Base-by-base conservation (phyloP, 2,113 vertebrate species). In the Mungos mungo region DNA sequence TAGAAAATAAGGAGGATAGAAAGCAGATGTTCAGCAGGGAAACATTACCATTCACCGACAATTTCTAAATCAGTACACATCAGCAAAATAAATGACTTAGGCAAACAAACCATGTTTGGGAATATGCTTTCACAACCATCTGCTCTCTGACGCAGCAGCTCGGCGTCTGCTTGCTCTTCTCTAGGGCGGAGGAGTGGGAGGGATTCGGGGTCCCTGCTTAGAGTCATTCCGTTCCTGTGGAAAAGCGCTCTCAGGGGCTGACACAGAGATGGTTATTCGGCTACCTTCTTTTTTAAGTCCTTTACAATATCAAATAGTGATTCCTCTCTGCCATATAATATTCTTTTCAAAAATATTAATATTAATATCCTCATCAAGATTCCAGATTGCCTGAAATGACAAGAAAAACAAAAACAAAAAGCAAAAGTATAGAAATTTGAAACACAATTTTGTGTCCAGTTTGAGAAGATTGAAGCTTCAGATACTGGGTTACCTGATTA, bases 221-320 rank as follows among this genome's bases (percentile, higher is more conserved):
- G 41, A 95, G 1, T 1, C 3, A 57, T 69, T 97, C 0, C 5
- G n/a, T 71, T 96, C 35, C 21, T 52, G 1, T 35, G 38, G 45
- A 97, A 97, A 50, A 80, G 18, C 19, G 95, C 52, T 86, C 69
- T 23, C 38, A 86, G 80, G 2, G 15, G 4, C n/a, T 93, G 52
- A 74, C 13, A 80, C 83, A 89, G 94, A 52, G 4, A 89, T 4
- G 18, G 1, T 68, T 84, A 84, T 86, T 93, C 0, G 80, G 63
- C 94, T 96, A 79, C 68, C 16, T 90, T 92, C 52, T 12, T 5
- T 54, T 82, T 95, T 88, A 88, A 77, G 84, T 72, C 19, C 95
- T n/a, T 83, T 66, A 66, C 71, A 90, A 91, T 47, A 50, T 77
- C 9, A 69, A 95, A 60, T 90, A 90, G 66, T 83, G 5, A 87